phyloP scores from a whole-genome alignment of 2,797 vertebrate species.

The Spheniscus humboldti region DNA sequence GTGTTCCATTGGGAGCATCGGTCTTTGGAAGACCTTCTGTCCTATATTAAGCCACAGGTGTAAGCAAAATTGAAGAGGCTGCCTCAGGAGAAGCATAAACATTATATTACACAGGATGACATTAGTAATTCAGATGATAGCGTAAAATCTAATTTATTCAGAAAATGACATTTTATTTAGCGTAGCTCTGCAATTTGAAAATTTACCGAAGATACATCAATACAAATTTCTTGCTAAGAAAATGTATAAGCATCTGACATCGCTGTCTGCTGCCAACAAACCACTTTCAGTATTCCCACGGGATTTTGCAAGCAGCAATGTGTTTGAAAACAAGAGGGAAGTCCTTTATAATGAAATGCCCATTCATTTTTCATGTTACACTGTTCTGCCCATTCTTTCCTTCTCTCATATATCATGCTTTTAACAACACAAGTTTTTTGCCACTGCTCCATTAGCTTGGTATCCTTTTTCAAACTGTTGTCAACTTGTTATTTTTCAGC shows the following conservation, averaged over 20 bases:
- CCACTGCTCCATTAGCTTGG: slow-evolving; percentile 48
- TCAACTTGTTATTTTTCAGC: slow-evolving; percentile 45
- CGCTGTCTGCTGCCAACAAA: slow-evolving; percentile 45
- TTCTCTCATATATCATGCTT: slow-evolving; percentile 50
- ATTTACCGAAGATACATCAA: slow-evolving; percentile 57
- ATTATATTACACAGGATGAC: slow-evolving; percentile 50
- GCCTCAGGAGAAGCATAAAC: slow-evolving; percentile 47
- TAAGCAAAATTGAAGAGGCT: slow-evolving; percentile 39
- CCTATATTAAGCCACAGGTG: slow-evolving; percentile 64
- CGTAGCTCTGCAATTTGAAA: slow-evolving; percentile 65
- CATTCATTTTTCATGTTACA: slow-evolving; percentile 49
- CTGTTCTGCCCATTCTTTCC: slow-evolving; percentile 14
- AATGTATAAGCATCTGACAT: slow-evolving; percentile 44
- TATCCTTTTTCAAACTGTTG: slow-evolving; percentile 49
- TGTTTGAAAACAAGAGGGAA: slow-evolving; percentile 15
- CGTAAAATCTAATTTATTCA: slow-evolving; percentile 74
- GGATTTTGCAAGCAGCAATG: background rate
- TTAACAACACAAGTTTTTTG: slow-evolving; percentile 48
- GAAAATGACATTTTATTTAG: slow-evolving; percentile 76
- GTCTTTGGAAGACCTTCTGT: slow-evolving; percentile 40
- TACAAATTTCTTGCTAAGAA: slow-evolving; percentile 56
- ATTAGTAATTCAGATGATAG: slow-evolving; percentile 62
- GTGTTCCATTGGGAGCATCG: background rate
- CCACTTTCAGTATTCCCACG: background rate
- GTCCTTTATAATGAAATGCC: slow-evolving; percentile 42